phyloP scores from a whole-genome alignment of 2,888 invertebrate species.

The Drosophila anomelani region DNA sequence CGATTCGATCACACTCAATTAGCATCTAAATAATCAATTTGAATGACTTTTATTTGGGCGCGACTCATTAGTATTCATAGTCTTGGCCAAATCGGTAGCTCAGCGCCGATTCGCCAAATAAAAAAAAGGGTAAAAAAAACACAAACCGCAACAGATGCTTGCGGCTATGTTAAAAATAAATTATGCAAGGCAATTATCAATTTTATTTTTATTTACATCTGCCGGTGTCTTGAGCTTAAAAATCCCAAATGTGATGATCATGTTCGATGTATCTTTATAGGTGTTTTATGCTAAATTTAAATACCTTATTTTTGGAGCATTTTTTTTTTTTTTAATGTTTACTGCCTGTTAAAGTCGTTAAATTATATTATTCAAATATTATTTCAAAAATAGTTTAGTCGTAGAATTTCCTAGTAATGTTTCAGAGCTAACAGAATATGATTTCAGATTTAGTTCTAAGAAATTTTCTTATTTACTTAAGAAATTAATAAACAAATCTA shows the following conservation, averaged over 20 bases:
- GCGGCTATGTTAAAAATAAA: constrained; percentile 15
- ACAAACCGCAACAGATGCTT: constrained; percentile 11
- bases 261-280: neutral
- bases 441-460: neutral
- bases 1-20: constrained; percentile 26
- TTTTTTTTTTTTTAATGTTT: too few species aligned
- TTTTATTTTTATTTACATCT: constrained; percentile 2
- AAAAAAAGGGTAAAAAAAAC: neutral
- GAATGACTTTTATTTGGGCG: constrained; percentile 29
- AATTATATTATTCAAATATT: neutral
- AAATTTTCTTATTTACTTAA: too few species aligned
- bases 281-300: constrained; percentile 1
- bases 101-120: constrained; percentile 11
- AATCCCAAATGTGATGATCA: neutral
- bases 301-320: neutral
- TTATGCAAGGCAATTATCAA: constrained; percentile 13
- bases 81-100: constrained; percentile 12
- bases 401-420: neutral
- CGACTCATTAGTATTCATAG: constrained; percentile 22
- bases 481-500: too few species aligned
- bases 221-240: neutral
- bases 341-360: too few species aligned
- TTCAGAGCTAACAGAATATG: neutral
- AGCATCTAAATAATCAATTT: constrained; percentile 37
- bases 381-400: neutral